These are phyloP conservation scores for Nebria brevicollis DNA, from an alignment of 2,888 invertebrate genomes.

Conservation along the genomic window DNA sequence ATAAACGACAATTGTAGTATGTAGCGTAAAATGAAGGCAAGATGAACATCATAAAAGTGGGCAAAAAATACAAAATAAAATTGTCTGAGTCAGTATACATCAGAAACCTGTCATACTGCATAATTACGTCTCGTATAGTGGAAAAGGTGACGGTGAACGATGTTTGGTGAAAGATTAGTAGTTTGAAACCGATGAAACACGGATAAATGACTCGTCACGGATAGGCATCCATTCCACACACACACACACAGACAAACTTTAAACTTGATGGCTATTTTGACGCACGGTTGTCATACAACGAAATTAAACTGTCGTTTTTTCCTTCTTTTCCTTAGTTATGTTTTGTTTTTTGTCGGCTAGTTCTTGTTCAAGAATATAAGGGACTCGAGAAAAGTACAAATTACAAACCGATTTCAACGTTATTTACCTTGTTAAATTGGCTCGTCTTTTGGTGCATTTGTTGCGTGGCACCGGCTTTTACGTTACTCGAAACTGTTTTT, in stretches of 20 bases:
- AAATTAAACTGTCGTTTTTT: constrained; percentile 33
- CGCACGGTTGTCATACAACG: constrained; percentile 41
- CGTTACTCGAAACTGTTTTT: not conserved
- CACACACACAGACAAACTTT: not conserved
- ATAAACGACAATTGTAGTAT: not conserved
- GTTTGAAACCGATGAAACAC: constrained; percentile 41
- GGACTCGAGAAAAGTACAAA: constrained; percentile 20
- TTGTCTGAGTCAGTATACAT: not conserved
- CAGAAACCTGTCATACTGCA: constrained; percentile 38
- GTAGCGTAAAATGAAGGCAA: not conserved
- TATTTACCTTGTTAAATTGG: constrained; percentile 45
- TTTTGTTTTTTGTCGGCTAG: constrained; percentile 24
- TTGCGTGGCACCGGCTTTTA: not conserved
- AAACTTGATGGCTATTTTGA: constrained; percentile 28
- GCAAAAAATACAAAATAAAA: not conserved
- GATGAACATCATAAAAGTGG: not conserved
- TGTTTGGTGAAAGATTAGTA: constrained; percentile 40
- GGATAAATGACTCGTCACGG: constrained; percentile 39
- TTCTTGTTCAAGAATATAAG: not conserved
- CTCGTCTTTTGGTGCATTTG: constrained; percentile 30
- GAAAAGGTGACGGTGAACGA: constrained; percentile 7
- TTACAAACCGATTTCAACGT: constrained; percentile 44
- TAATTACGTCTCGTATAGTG: constrained; percentile 30
- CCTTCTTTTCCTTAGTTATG: not conserved
- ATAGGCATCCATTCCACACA: constrained; percentile 12